Evolutionary conservation across 1,140 invertebrate genomes (phyloP).

Genomic region (Ruditapes philippinarum): DNA sequence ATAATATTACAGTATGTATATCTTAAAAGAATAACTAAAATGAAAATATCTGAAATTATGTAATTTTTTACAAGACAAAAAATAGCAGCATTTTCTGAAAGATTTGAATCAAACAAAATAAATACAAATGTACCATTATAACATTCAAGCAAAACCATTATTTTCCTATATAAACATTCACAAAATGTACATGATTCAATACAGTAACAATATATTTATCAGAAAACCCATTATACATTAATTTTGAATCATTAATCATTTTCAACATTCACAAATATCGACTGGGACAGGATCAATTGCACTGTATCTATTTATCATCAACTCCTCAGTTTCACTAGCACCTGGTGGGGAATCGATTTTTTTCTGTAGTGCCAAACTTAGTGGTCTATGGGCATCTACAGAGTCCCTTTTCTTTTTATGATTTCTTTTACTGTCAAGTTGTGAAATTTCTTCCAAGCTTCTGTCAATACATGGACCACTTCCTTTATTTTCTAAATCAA

Average conservation of each 20-base stretch:
- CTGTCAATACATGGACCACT: slow-evolving; percentile 83
- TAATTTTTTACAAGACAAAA: too few relatives aligned
- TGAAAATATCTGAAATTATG: too few relatives aligned
- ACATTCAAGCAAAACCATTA: too few relatives aligned
- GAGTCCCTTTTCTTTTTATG: slow-evolving; percentile 44
- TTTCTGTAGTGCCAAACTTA: background rate
- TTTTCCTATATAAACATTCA: background rate
- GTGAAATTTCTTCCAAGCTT: slow-evolving; percentile 77
- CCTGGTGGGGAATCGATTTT: background rate
- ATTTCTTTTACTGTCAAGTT: slow-evolving; percentile 21
- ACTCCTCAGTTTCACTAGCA: background rate
- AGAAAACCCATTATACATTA: background rate
- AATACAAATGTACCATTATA: too few relatives aligned
- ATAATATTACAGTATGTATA: too few relatives aligned
- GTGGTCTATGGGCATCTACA: background rate
- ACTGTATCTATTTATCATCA: slow-evolving; percentile 47
- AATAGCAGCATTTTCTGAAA: too few relatives aligned
- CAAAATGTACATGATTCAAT: background rate
- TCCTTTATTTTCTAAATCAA: slow-evolving; percentile 65
- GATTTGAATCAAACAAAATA: too few relatives aligned
- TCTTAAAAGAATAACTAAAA: too few relatives aligned
- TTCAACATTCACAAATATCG: slow-evolving; percentile 61
- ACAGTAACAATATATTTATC: background rate
- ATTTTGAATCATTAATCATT: background rate
- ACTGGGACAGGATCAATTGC: slow-evolving; percentile 54